Evolutionary conservation across 2,113 vertebrate genomes (phyloP).

Genomic region (Chloebia gouldiae): DNA sequence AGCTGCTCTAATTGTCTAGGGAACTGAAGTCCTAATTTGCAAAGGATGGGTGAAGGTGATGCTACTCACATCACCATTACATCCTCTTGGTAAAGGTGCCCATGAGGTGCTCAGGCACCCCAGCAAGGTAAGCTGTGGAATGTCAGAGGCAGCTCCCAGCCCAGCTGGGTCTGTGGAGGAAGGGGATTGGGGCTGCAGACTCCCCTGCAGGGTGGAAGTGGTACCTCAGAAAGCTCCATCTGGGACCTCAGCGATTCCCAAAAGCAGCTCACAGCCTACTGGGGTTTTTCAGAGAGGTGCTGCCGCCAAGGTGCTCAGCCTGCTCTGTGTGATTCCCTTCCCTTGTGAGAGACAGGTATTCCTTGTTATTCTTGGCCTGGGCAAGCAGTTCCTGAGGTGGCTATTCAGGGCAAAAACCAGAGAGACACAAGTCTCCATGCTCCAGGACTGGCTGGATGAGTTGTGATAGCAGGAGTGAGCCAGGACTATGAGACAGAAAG

Average conservation of each 20-base stretch:
- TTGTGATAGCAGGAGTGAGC: not conserved
- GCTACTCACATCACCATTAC: not conserved
- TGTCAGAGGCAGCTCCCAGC: not conserved
- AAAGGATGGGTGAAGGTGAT: not conserved
- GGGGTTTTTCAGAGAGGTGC: not conserved
- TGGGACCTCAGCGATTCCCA: not conserved
- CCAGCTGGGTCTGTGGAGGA: not conserved
- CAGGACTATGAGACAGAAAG: not conserved
- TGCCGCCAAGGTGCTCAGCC: not conserved
- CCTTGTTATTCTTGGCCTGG: not conserved
- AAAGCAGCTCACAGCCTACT: not conserved
- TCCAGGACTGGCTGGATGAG: not conserved
- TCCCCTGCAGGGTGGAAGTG: not conserved
- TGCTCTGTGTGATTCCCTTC: not conserved
- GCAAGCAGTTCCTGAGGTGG: not conserved
- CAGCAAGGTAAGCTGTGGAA: accelerated
- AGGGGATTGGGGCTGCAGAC: not conserved
- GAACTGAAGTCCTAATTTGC: not conserved
- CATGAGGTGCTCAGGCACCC: not conserved
- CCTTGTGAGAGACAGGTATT: not conserved
- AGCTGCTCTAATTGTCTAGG: not conserved
- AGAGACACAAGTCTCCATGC: accelerated
- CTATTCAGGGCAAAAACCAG: not conserved
- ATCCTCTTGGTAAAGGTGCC: not conserved
- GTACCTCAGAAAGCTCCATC: not conserved